Conservation (phyloP, 2,113 vertebrate genomes). For the Sprattus sprattus region DNA sequence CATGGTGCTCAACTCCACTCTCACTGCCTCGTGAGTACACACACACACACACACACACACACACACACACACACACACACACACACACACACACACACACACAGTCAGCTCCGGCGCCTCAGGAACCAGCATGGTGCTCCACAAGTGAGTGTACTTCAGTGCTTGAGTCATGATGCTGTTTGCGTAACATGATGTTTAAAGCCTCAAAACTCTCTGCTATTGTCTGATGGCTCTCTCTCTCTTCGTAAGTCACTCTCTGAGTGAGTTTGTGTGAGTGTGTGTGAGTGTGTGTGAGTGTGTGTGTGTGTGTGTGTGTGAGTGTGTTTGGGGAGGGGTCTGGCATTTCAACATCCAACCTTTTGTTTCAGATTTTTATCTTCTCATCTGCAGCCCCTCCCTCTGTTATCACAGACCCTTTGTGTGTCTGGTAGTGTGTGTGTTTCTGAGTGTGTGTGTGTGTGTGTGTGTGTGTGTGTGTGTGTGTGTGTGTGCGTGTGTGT, state of each 20-base stretch:
- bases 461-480: not conserved
- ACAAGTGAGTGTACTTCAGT: too few species aligned
- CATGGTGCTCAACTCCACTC: constrained; percentile 91
- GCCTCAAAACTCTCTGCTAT: too few species aligned
- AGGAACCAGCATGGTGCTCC: too few species aligned
- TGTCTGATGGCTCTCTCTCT: too few species aligned
- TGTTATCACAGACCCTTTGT: constrained; percentile 9
- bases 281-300: constrained; percentile 1
- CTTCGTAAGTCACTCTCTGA: too few species aligned
- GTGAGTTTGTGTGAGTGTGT: not conserved
- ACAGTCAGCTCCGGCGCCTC: too few species aligned
- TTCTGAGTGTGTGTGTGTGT: not conserved
- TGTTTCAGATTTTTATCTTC: constrained; percentile 38
- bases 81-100: not conserved
- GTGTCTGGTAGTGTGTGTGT: not conserved
- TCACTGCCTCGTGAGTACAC: constrained; percentile 90
- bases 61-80: constrained; percentile 17
- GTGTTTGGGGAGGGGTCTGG: constrained; percentile 34
- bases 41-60: not conserved
- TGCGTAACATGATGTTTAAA: too few species aligned
- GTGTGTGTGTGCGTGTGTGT: not conserved
- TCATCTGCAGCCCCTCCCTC: constrained; percentile 35
- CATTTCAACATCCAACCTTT: constrained; percentile 40
- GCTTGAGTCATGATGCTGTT: too few species aligned
- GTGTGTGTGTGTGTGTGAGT: not conserved